phyloP scores from a whole-genome alignment of 1,140 invertebrate genomes.

The Tetramorium simillimum region DNA sequence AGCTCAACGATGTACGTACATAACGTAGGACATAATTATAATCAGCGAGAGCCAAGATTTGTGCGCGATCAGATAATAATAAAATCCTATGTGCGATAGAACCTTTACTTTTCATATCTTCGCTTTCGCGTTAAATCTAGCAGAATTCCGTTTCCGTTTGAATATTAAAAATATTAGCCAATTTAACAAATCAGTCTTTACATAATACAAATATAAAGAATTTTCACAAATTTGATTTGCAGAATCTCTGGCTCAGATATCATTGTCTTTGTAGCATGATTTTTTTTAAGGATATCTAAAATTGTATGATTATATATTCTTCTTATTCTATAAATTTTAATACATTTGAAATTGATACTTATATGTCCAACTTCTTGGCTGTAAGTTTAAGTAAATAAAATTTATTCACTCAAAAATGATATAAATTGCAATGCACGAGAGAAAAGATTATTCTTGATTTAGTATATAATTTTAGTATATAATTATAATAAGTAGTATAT shows the following conservation, averaged over 20 bases:
- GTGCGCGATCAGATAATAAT: constrained; percentile 23
- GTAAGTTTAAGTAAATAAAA: too few relatives aligned
- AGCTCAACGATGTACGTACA: not conserved
- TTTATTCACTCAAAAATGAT: not conserved
- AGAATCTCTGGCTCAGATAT: not conserved
- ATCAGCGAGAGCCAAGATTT: constrained; percentile 11
- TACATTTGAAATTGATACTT: too few relatives aligned
- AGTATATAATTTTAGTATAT: too few relatives aligned
- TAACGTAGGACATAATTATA: constrained; percentile 15
- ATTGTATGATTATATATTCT: not conserved
- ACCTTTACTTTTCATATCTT: not conserved
- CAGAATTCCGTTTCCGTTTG: not conserved
- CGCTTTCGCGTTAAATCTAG: not conserved
- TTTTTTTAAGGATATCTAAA: not conserved
- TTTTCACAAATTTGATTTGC: not conserved
- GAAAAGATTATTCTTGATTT: not conserved
- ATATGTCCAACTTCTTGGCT: too few relatives aligned
- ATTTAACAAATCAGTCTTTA: not conserved
- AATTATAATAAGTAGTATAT: too few relatives aligned
- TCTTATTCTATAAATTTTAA: not conserved
- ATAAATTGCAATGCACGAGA: not conserved
- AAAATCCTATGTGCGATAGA: not conserved
- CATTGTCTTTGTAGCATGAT: not conserved
- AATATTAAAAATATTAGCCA: not conserved
- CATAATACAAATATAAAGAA: not conserved